phyloP scores from a whole-genome alignment of 2,797 vertebrate genomes.

The Sebastes itinus region DNA sequence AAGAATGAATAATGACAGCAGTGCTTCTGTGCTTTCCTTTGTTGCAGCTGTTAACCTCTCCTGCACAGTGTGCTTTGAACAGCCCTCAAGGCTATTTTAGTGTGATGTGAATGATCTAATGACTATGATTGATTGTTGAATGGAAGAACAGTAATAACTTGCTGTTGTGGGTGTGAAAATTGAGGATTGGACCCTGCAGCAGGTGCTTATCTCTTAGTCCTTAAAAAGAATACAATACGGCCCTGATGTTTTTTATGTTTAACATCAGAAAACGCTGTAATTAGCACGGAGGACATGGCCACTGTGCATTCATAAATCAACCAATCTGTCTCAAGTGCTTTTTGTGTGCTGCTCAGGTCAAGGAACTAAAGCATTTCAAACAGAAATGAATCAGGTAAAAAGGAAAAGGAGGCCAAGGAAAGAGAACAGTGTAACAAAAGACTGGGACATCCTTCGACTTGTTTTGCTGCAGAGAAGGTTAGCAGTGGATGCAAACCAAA shows the following conservation, averaged over 20 bases:
- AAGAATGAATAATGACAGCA: neutral
- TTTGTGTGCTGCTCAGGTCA: neutral
- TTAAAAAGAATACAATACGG: neutral
- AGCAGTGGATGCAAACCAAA: conserved; percentile 8
- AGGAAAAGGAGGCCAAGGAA: neutral
- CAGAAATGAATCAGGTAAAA: neutral
- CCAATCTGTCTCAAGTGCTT: conserved; percentile 1
- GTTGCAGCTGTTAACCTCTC: neutral
- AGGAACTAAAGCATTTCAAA: neutral
- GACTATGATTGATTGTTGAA: neutral
- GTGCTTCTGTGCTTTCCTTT: neutral
- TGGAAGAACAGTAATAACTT: neutral
- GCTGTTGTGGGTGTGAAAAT: neutral
- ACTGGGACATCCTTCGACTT: neutral
- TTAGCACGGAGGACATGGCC: neutral
- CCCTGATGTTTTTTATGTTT: neutral
- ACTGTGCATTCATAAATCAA: conserved; percentile 12
- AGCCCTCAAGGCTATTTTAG: neutral
- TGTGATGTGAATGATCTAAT: neutral
- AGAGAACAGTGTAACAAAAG: neutral
- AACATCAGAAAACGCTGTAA: neutral
- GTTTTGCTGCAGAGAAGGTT: neutral
- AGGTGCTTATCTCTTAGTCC: neutral
- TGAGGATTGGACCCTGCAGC: conserved; percentile 1
- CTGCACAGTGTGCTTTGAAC: neutral